Evolutionary conservation across 2,113 vertebrate genomes (phyloP).

Genomic region (Prietella phreatophila): DNA sequence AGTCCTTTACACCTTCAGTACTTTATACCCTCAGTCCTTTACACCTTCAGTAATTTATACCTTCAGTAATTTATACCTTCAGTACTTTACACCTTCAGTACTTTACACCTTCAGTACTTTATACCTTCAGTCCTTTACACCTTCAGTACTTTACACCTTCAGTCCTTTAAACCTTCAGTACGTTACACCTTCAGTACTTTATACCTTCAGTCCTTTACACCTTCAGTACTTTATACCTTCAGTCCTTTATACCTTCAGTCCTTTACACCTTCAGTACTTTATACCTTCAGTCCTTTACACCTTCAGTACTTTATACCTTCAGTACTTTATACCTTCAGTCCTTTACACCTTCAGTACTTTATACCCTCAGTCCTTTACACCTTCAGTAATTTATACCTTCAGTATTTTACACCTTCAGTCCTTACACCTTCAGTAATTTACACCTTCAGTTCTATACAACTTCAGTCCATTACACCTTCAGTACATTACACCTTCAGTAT

Average conservation of each 20-base stretch:
- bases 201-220: neutral
- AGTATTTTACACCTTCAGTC: neutral
- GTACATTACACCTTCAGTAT: too few relatives aligned
- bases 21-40: too few relatives aligned
- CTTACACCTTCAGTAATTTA: neutral
- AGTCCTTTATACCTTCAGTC: too few relatives aligned
- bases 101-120: neutral
- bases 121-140: too few relatives aligned
- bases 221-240: neutral
- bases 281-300: too few relatives aligned
- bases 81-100: too few relatives aligned
- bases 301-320: neutral
- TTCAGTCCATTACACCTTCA: neutral
- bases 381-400: neutral
- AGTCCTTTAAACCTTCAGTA: too few relatives aligned
- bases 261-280: neutral
- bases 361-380: neutral
- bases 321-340: too few relatives aligned
- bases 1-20: neutral
- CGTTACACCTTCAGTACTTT: neutral
- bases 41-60: neutral
- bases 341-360: neutral
- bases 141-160: neutral
- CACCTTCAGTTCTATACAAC: neutral
- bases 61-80: neutral